phyloP scores from a whole-genome alignment of 2,888 invertebrate species.

The Amphipyra berbera region DNA sequence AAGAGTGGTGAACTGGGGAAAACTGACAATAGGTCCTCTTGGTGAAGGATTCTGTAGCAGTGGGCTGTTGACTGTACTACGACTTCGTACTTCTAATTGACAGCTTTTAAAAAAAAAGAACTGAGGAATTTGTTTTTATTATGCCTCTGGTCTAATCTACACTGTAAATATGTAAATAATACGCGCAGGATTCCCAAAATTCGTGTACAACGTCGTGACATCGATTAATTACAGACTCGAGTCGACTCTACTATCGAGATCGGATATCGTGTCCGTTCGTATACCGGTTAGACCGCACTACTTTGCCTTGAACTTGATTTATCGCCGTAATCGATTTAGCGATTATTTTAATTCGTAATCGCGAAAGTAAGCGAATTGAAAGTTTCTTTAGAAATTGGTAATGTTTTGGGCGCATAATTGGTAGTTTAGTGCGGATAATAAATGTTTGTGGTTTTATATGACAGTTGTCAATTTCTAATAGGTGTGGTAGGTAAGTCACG shows the following conservation, averaged over 20 bases:
- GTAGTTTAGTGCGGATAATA: slow-evolving; percentile 28
- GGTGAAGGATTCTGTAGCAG: no score
- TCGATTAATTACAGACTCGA: slow-evolving; percentile 70
- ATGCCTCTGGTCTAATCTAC: slow-evolving; percentile 16
- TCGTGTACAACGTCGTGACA: slow-evolving; percentile 61
- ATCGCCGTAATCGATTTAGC: slow-evolving; percentile 65
- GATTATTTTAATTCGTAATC: slow-evolving; percentile 56
- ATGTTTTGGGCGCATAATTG: slow-evolving; percentile 25
- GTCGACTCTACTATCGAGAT: slow-evolving; percentile 42
- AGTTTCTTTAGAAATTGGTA: slow-evolving; percentile 31
- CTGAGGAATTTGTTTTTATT: no score
- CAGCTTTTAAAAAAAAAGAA: no score
- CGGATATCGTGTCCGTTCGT: slow-evolving; percentile 41
- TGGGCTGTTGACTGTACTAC: no score
- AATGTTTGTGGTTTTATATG: slow-evolving; percentile 27
- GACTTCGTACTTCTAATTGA: no score
- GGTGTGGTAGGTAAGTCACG: slow-evolving; percentile 41
- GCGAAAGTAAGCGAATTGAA: slow-evolving; percentile 55
- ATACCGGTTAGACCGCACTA: slow-evolving; percentile 63
- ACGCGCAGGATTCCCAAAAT: slow-evolving; percentile 30
- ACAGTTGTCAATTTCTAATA: slow-evolving; percentile 45
- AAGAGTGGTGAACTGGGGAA: no score
- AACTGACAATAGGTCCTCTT: no score
- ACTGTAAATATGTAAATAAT: slow-evolving; percentile 35
- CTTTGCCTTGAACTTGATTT: slow-evolving; percentile 66